Base-by-base conservation (phyloP, 2,797 vertebrate species). In the Bradypodion ventrale region DNA sequence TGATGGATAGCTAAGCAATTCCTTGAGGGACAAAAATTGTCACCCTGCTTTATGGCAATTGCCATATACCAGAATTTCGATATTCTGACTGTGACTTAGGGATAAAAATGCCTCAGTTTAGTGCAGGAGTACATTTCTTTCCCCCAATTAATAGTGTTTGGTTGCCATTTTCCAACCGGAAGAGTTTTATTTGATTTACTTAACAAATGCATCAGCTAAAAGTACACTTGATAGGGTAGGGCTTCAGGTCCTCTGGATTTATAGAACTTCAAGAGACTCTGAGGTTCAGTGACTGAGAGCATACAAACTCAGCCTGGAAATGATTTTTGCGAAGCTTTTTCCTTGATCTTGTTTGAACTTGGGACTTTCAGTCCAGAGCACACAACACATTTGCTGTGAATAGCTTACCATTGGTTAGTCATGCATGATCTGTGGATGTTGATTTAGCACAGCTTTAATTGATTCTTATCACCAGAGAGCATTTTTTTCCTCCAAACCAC, bases 321-420 rank as follows among this genome's bases (percentile, higher is more conserved):
- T 8, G 15, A 42, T 63, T 83, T 52, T 37, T 44, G 49, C 15
- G 42, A 80, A 77, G 13, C 3, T 15, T 44, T 66, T 75, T 74
- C 32, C 5, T 32, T 85, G 8, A 40, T 68, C 46, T 79, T 89
- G 56, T 49, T 74, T 87, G 56, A 62, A 70, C 75, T 59, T 85
- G 66, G 19, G 23, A 65, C 2, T 68, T 1, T 29, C 46, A 73
- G 87, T 73, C 7, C n/a, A 73, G 35, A 21, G 56, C 59, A 83
- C 23, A 44, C 12, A 87, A 78, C 59, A 0, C 0, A 12, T 81
- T 83, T 0, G 1, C n/a, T 52, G 29, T 73, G 75, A 85, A 85
- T 15, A 87, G 62, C 46, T 75, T 7, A 37, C 80, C 83, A 49
- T 37, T 60, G 73, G 21, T 78, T 79, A 35, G 21, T 72, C 63